Evolutionary conservation across 2,888 invertebrate species (phyloP).

Genomic region (Aleiodes alternator): DNA sequence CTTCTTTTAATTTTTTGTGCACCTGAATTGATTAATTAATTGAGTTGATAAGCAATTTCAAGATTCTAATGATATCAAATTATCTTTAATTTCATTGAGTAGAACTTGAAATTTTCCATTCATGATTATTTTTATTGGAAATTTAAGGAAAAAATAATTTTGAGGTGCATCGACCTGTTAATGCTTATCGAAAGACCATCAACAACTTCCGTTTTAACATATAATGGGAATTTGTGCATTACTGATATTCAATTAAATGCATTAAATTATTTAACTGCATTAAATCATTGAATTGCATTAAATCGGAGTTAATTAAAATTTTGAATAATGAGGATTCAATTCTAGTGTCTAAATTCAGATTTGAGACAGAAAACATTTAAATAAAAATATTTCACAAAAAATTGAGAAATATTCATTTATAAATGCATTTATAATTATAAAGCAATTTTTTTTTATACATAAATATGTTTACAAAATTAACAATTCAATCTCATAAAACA

Average conservation of each 20-base stretch:
- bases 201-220: slow-evolving; percentile 1
- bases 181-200: background rate
- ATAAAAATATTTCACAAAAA: too few species aligned
- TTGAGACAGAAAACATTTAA: too few species aligned
- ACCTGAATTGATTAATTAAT: slow-evolving; percentile 12
- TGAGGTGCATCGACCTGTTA: slow-evolving; percentile 10
- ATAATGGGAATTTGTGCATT: slow-evolving; percentile 22
- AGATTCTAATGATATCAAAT: background rate
- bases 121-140: slow-evolving; percentile 10
- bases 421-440: too few species aligned
- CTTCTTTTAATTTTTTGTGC: background rate
- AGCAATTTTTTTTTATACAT: too few species aligned
- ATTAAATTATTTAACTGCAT: background rate
- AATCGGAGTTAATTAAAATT: background rate
- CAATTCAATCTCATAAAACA: too few species aligned
- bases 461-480: too few species aligned
- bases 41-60: background rate
- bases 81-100: background rate
- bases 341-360: background rate
- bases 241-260: background rate
- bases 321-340: background rate
- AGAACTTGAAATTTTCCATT: background rate
- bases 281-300: slow-evolving; percentile 3
- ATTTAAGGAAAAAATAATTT: slow-evolving; percentile 2
- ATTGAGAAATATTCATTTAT: too few species aligned